Conservation (phyloP, 2,113 vertebrate species). For the Corynorhinus townsendii region DNA sequence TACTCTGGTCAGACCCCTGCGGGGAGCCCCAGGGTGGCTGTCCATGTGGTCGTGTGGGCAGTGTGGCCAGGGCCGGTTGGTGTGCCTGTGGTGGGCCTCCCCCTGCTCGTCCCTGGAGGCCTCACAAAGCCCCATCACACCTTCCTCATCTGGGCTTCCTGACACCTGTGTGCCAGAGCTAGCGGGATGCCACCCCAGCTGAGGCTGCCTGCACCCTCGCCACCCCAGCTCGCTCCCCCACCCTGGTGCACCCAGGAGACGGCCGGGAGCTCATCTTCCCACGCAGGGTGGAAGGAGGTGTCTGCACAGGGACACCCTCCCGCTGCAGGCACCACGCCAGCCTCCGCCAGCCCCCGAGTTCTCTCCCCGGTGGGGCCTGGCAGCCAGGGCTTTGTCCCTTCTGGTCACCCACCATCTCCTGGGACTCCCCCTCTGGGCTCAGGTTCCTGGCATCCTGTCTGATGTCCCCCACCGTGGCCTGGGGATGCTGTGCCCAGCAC, state of each 20-base stretch:
- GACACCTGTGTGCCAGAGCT: background rate
- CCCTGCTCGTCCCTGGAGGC: background rate
- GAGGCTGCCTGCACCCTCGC: background rate
- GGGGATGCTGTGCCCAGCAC: background rate
- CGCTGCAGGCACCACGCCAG: background rate
- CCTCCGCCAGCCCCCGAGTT: background rate
- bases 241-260: background rate
- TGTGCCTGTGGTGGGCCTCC: no score
- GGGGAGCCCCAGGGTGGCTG: background rate
- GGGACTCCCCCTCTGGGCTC: background rate
- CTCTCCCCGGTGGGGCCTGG: background rate
- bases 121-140: fast-evolving
- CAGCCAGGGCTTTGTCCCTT: background rate
- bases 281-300: background rate
- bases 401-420: background rate
- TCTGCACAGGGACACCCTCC: no score
- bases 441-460: background rate
- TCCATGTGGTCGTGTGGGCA: background rate
- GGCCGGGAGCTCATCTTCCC: background rate
- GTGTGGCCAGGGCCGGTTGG: background rate
- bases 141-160: background rate
- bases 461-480: background rate
- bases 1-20: background rate
- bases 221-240: background rate
- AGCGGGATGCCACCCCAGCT: background rate